phyloP scores from a whole-genome alignment of 2,113 vertebrate species.

The Thunnus maccoyii region DNA sequence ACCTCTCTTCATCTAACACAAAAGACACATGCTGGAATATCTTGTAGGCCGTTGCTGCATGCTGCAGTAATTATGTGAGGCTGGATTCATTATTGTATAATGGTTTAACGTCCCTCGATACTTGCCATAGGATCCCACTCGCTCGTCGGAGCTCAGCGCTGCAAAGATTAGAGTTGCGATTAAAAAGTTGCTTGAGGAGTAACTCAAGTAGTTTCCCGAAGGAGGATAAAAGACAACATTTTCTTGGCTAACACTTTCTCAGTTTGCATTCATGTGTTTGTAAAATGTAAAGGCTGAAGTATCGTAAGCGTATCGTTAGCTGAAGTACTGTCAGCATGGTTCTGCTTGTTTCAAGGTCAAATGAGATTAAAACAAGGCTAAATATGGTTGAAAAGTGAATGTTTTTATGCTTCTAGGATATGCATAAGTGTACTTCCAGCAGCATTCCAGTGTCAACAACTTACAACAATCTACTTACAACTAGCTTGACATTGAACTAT shows the following conservation, averaged over 20 bases:
- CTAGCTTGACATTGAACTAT: no score
- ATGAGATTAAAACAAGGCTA: background rate
- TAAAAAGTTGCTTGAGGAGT: conserved; percentile 13
- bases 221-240: background rate
- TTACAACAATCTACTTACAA: no score
- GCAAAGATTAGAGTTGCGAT: conserved; percentile 41
- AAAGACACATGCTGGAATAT: conserved; percentile 39
- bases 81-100: conserved; percentile 53
- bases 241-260: background rate
- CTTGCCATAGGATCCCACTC: conserved; percentile 32
- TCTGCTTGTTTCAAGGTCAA: conserved; percentile 1
- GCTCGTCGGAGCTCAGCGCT: conserved; percentile 12
- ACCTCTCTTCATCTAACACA: conserved; percentile 29
- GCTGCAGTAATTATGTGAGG: conserved; percentile 58
- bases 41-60: conserved; percentile 33
- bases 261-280: background rate
- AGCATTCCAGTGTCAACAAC: no score
- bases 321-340: background rate
- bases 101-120: conserved; percentile 50
- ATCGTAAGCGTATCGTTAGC: no score
- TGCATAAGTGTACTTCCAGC: background rate
- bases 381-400: no score
- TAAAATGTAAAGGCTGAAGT: background rate
- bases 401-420: no score
- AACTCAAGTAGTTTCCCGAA: background rate